Evolutionary conservation across 1,140 invertebrate genomes (phyloP), one percentile per base, ranked within the genome.

Genomic region (Anthonomus grandis): DNA sequence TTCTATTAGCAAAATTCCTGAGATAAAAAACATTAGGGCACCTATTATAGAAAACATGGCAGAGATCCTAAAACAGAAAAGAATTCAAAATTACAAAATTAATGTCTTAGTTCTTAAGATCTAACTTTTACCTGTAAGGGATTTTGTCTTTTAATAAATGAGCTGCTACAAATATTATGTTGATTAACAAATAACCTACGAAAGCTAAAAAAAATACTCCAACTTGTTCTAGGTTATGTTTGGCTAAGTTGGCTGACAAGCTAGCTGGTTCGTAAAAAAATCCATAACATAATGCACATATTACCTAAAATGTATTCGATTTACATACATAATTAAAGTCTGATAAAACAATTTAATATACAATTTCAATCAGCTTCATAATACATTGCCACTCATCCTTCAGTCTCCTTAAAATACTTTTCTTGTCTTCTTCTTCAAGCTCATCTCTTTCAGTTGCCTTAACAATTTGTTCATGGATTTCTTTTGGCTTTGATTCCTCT

Each of bases 181-280:
- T 85, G 64, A 87, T 83, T 47, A 87, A 74, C 50, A 86, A 78
- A 64, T 79, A 85, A 39, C 81, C 79, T 9, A 71, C 75, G 45
- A 79, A 74, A 2, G 79, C 73, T 18, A 80, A 75, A 64, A 81
- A 82, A 60, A 83, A 78, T 6, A 83, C 66, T 3, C 76, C 80
- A 1, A 78, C 73, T 57, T 82, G 77, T 62, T 80, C 75, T 23
- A 81, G 70, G 42, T 77, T 79, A 18, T 70, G 74, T 21, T 68
- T 64, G 2, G 55, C 74, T 60, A 51, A 71, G 60, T 34, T 69
- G 67, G 56, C 68, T 51, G 27, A 76, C 66, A 81, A 78, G 4
- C 24, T 39, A 17, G 79, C 74, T 0, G 82, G 81, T 55, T 82
- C 78, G 4, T 80, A 77, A 10, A 79, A 74, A 15, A 83, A 66